A percentile compares a stretch with the other conserved stretches of the same genome.
Conservation (phyloP, 2,113 vertebrate genomes). For the Cisticola juncidis region DNA sequence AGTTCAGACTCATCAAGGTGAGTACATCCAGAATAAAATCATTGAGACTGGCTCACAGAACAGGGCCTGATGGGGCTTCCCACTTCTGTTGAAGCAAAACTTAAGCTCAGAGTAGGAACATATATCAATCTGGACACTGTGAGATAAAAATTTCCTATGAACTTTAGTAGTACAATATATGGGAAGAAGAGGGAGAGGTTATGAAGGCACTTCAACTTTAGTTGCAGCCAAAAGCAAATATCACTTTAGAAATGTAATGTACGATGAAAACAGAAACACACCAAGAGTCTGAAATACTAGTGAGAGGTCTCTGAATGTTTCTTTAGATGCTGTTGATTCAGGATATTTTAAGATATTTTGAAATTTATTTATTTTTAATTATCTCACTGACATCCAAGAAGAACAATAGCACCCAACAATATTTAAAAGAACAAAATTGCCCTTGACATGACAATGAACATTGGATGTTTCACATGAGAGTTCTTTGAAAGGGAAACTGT, state of each 20-base stretch:
- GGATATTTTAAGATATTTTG: not conserved
- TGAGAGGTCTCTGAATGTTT: not conserved
- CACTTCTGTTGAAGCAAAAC: not conserved
- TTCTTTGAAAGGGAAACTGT: not conserved
- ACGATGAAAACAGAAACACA: not conserved
- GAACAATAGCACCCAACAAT: not conserved
- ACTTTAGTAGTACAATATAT: fast-evolving
- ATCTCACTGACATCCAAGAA: not conserved
- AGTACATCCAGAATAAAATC: not conserved
- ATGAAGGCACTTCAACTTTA: not conserved
- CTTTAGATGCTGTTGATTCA: not conserved
- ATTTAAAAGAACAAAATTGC: not conserved
- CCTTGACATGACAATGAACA: not conserved
- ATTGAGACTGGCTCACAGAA: fast-evolving
- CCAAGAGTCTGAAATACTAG: not conserved
- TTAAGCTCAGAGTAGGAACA: not conserved
- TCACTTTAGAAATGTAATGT: not conserved
- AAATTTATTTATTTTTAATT: not conserved
- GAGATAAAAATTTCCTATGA: not conserved
- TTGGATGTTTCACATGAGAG: not conserved
- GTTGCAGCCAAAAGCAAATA: not conserved
- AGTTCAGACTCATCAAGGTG: not conserved
- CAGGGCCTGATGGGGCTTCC: not conserved
- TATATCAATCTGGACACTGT: not conserved
- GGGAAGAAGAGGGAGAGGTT: not conserved